Evolutionary conservation across 53 echinoderm and acorn worm genomes (phyloP), one percentile per base, ranked within the genome.

Genomic region (Holothuria leucospilota): DNA sequence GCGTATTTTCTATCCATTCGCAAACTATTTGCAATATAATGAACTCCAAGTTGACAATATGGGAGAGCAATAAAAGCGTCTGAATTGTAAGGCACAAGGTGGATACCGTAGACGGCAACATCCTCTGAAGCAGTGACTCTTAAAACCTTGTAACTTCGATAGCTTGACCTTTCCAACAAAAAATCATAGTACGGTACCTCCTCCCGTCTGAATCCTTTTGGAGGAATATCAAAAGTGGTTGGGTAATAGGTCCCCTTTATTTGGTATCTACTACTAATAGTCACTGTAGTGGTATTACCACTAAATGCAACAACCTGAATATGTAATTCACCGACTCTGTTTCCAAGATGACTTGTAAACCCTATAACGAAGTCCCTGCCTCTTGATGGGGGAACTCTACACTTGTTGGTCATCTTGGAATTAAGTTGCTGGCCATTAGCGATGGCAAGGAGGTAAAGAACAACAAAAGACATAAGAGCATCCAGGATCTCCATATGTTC

Each of bases 11-110:
- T 59, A 4, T n/a, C 16, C 39, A 41, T 61, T 34, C 26, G 24
- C 20, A 60, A 20, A 29, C 89, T 91, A 11, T 56, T 69, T 23
- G 68, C 91, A 4, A 91, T 80, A 25, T 91, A 89, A 58, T 78
- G 78, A 70, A 81, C 63, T 29, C 92, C 92, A 7, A 92, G 80
- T 59, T 85, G 65, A n/a, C 80, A 65, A 29, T 64, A 80, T 0
- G 92, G 89, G 28, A 92, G 71, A 29, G 85, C 85, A 46, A 92
- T 85, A 65, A 89, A 92, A 29, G 85, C 89, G 26, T 92, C 92
- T 30, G 89, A 89, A 16, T 81, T 80, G 68, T 28, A 80, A 29
- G 52, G 39, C 51, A 39, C 41, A 49, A 59, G 70, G 20, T 63
- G 84, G 16, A 89, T 70, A 59, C 91, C 92, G 26, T 92, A 92